Evolutionary conservation across 2,113 vertebrate genomes (phyloP), one percentile per base, ranked within the genome.

Genomic region (Apodemus sylvaticus): DNA sequence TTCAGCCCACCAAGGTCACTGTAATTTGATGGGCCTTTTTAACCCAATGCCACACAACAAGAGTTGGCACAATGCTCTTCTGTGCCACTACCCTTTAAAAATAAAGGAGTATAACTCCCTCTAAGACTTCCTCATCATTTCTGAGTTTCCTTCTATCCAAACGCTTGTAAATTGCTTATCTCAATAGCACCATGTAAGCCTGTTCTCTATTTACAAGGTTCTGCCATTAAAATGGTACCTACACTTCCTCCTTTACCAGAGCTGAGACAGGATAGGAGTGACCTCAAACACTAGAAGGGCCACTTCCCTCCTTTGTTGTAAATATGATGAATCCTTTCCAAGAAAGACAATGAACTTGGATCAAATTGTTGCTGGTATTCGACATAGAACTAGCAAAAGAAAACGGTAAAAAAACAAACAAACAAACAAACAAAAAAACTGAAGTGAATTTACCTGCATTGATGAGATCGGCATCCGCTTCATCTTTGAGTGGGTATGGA

Each of bases 391-490:
- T 48, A 93, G 34, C 78, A 92, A 93, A 86, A 31, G 11, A 90
- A 90, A 74, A 81, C 0, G 20, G 8, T 82, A 19, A 2, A 48
- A 53, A n/a, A n/a, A n/a, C n/a, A n/a, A n/a, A n/a, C n/a, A n/a
- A n/a, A n/a, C n/a, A n/a, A n/a, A n/a, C n/a, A n/a, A n/a, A n/a
- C n/a, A 68, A 81, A 45, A 68, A 29, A 20, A n/a, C 77, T 60
- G 10, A 83, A 97, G 36, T 58, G 9, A 97, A 36, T 97, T 99
- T 98, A 99, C 99, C 99, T 96, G 99, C 99, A 88, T 99, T 99
- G 97, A 99, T 99, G 81, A 99, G 99, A 96, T 99, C 99, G 92
- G 99, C 99, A 97, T 99, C 99, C 62, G 99, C 99, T 96, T 99
- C 99, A 7, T 97, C 98, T 95, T 99, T 98, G 60, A 98, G 96